Evolutionary conservation across 2,113 vertebrate species (phyloP).

Genomic region (Nicator chloris): DNA sequence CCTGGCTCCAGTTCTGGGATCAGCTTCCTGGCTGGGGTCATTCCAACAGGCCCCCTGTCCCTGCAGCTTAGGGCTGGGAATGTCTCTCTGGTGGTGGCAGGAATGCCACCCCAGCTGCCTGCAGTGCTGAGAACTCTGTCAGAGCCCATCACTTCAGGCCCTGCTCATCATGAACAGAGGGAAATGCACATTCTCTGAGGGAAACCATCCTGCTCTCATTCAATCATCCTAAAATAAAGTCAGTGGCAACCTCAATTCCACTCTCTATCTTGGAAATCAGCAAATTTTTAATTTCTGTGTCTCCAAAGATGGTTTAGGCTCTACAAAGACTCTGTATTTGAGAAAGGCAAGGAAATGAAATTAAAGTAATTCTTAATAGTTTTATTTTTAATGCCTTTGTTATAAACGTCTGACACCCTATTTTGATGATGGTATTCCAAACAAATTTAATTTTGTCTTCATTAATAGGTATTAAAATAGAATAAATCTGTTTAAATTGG

Average conservation of each 20-base stretch:
- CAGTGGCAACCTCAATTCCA: neutral
- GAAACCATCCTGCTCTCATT: neutral
- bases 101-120: neutral
- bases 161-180: accelerated
- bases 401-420: neutral
- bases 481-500: neutral
- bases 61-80: neutral
- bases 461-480: neutral
- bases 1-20: too few relatives aligned
- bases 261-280: neutral
- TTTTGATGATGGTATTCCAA: neutral
- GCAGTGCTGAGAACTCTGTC: too few relatives aligned
- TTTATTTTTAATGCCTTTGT: neutral
- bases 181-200: neutral
- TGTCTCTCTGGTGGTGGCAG: neutral
- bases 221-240: neutral
- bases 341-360: neutral
- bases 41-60: neutral
- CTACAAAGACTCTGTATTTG: neutral
- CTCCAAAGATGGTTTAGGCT: neutral
- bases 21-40: too few relatives aligned
- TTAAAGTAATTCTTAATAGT: accelerated
- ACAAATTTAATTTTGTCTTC: neutral
- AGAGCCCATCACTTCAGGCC: neutral
- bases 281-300: neutral